Evolutionary conservation across 2,113 vertebrate genomes (phyloP).

Genomic region (Terrapene triunguis): DNA sequence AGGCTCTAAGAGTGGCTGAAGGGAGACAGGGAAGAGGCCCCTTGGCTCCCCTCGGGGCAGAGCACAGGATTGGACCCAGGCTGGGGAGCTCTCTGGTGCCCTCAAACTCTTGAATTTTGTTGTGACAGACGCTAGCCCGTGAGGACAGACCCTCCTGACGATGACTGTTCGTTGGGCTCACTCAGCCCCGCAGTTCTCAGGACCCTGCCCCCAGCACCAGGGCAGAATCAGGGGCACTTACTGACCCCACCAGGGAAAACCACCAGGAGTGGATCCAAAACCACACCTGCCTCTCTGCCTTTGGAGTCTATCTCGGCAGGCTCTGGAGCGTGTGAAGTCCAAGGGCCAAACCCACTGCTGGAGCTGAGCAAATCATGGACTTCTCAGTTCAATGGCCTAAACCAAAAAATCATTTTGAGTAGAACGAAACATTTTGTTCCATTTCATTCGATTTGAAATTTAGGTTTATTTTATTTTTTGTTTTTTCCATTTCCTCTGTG

Average conservation of each 20-base stretch:
- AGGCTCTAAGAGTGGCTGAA: not conserved
- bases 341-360: not conserved
- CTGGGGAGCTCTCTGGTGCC: not conserved
- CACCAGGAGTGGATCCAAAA: no score
- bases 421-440: no score
- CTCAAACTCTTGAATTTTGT: fast-evolving
- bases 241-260: not conserved
- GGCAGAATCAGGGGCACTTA: not conserved
- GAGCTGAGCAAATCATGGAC: no score
- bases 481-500: no score
- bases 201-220: no score
- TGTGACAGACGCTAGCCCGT: not conserved
- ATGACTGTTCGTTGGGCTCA: not conserved
- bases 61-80: not conserved
- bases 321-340: not conserved
- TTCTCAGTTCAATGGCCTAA: no score
- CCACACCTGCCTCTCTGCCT: not conserved
- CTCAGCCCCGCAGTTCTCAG: not conserved
- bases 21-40: not conserved
- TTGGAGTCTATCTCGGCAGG: not conserved
- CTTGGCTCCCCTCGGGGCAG: not conserved
- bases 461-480: no score
- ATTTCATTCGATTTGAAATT: no score
- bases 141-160: not conserved
- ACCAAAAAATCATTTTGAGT: no score